phyloP scores from a whole-genome alignment of 2,888 invertebrate species.

The Stenurella melanura region DNA sequence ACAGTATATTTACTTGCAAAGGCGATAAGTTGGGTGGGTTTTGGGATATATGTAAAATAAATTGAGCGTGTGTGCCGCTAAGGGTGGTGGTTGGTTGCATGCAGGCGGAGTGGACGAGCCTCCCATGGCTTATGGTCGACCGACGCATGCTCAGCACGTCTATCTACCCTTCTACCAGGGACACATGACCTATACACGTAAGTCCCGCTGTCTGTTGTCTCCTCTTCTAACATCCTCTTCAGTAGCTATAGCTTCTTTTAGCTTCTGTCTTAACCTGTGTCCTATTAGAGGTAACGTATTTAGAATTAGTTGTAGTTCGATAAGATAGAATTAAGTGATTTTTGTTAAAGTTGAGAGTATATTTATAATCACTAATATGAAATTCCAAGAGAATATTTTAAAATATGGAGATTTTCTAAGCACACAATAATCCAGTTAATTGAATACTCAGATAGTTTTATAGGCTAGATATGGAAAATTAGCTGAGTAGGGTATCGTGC shows the following conservation, averaged over 20 bases:
- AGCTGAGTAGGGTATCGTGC: too few species aligned
- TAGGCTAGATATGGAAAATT: too few species aligned
- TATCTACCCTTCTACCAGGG: constrained; percentile 90
- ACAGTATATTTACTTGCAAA: not conserved
- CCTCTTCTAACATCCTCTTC: constrained; percentile 26
- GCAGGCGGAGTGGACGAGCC: constrained; percentile 73
- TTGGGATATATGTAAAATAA: constrained; percentile 43
- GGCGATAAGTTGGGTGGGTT: constrained; percentile 19
- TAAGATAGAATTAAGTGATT: not conserved
- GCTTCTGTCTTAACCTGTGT: constrained; percentile 43
- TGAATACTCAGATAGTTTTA: too few species aligned
- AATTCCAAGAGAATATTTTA: too few species aligned
- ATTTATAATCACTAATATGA: not conserved
- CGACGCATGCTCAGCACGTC: constrained; percentile 86
- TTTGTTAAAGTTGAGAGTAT: not conserved
- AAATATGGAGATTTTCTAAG: too few species aligned
- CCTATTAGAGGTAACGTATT: constrained; percentile 16
- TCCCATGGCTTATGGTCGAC: constrained; percentile 78
- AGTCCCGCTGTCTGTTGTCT: constrained; percentile 73
- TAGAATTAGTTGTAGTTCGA: not conserved
- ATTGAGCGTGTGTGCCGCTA: constrained; percentile 59
- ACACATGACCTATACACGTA: constrained; percentile 86
- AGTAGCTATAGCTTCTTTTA: constrained; percentile 48
- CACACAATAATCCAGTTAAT: too few species aligned
- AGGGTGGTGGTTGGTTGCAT: constrained; percentile 69